Evolutionary conservation across 1,140 invertebrate species (phyloP).

Genomic region (Drosophila nigromelanica): DNA sequence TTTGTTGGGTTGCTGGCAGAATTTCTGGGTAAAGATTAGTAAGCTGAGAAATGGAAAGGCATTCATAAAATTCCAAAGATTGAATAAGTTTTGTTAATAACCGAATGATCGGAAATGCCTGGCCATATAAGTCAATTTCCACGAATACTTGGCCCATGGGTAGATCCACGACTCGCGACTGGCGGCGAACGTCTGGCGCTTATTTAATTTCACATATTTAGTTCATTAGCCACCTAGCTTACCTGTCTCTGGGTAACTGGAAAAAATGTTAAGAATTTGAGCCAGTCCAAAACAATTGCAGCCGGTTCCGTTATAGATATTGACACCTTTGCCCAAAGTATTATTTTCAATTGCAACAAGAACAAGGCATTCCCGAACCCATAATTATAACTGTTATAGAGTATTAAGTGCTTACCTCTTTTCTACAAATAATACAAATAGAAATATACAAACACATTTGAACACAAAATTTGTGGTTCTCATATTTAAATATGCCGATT

Average conservation of each 20-base stretch:
- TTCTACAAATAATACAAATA: too few relatives aligned
- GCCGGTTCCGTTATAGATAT: conserved; percentile 2
- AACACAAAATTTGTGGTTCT: too few relatives aligned
- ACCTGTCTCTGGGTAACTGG: not conserved
- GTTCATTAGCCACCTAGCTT: conserved; percentile 24
- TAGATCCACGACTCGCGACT: conserved; percentile 5
- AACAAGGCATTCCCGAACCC: too few relatives aligned
- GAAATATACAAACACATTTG: too few relatives aligned
- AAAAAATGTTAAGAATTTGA: conserved; percentile 9
- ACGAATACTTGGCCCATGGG: conserved; percentile 49
- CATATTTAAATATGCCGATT: too few relatives aligned
- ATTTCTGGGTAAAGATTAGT: conserved; percentile 24
- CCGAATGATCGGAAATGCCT: conserved; percentile 60
- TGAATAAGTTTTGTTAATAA: conserved; percentile 35
- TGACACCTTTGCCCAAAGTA: not conserved
- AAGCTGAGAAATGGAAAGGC: conserved; percentile 22
- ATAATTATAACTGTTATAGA: too few relatives aligned
- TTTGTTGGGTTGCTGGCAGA: conserved; percentile 2
- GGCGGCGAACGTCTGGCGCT: conserved; percentile 18
- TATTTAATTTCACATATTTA: conserved; percentile 22
- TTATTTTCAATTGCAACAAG: not conserved
- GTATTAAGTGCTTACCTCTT: too few relatives aligned
- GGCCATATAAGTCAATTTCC: conserved; percentile 23
- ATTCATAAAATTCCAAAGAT: conserved; percentile 56
- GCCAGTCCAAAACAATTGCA: not conserved